phyloP scores from a whole-genome alignment of 2,113 vertebrate species.

The Indicator maculatus region DNA sequence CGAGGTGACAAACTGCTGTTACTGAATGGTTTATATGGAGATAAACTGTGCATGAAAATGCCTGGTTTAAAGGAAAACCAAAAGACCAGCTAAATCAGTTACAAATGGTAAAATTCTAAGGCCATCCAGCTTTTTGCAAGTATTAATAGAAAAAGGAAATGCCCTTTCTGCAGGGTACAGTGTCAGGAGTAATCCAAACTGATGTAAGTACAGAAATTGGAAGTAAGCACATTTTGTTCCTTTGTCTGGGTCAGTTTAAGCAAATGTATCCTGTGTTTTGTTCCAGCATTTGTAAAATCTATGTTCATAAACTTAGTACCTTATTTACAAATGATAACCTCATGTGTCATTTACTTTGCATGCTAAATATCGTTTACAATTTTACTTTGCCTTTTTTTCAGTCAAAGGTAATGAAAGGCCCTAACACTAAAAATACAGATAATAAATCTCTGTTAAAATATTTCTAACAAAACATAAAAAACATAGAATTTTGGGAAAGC shows the following conservation, averaged over 20 bases:
- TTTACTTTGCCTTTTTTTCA: background rate
- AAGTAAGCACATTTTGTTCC: background rate
- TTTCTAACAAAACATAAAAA: background rate
- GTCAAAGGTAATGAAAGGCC: background rate
- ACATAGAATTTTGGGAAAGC: background rate
- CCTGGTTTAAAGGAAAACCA: background rate
- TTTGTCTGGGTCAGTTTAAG: background rate
- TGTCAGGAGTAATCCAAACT: background rate
- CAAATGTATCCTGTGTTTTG: background rate
- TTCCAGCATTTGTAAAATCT: background rate
- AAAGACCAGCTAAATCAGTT: background rate
- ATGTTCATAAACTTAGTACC: background rate
- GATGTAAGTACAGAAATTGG: background rate
- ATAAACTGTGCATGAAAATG: background rate
- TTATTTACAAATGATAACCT: background rate
- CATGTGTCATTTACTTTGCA: background rate
- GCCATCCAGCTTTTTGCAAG: background rate
- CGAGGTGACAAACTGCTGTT: constrained; percentile 10
- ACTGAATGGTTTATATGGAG: background rate
- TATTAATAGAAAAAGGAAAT: background rate
- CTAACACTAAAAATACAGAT: background rate
- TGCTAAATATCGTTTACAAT: background rate
- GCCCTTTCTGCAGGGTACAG: background rate
- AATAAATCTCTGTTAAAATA: background rate
- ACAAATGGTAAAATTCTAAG: background rate